A percentile compares a stretch with the other conserved stretches of the same genome.
Conservation (phyloP, 2,113 vertebrate genomes). For the Steatornis caripensis region DNA sequence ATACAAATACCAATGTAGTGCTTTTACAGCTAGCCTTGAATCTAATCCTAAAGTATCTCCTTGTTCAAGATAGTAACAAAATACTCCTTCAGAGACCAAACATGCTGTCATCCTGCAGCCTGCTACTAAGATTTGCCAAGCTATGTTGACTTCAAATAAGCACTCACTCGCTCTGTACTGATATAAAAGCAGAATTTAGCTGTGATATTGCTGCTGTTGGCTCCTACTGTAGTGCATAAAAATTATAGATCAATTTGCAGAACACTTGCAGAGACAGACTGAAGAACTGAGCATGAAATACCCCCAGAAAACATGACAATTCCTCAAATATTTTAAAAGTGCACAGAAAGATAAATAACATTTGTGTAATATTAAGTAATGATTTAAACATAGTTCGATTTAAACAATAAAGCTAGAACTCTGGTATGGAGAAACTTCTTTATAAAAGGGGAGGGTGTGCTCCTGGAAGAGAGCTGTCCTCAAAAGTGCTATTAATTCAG, state of each 20-base stretch:
- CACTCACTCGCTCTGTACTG: not conserved
- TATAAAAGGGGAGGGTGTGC: not conserved
- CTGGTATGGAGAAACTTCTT: not conserved
- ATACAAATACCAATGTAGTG: not conserved
- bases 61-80: not conserved
- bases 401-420: not conserved
- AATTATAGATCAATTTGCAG: slow-evolving; percentile 20
- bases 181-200: not conserved
- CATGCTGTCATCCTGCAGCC: not conserved
- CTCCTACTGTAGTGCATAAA: not conserved
- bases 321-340: not conserved
- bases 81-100: not conserved
- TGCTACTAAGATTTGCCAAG: not conserved
- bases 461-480: not conserved
- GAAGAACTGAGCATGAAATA: not conserved
- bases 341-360: not conserved
- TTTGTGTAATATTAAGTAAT: not conserved
- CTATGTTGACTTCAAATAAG: not conserved
- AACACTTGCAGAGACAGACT: not conserved
- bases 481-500: not conserved
- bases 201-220: not conserved
- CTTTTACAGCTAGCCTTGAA: not conserved
- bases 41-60: not conserved
- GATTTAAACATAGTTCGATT: not conserved
- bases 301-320: not conserved